phyloP scores from a whole-genome alignment of 2,113 vertebrate genomes.

The Todiramphus saurophagus region DNA sequence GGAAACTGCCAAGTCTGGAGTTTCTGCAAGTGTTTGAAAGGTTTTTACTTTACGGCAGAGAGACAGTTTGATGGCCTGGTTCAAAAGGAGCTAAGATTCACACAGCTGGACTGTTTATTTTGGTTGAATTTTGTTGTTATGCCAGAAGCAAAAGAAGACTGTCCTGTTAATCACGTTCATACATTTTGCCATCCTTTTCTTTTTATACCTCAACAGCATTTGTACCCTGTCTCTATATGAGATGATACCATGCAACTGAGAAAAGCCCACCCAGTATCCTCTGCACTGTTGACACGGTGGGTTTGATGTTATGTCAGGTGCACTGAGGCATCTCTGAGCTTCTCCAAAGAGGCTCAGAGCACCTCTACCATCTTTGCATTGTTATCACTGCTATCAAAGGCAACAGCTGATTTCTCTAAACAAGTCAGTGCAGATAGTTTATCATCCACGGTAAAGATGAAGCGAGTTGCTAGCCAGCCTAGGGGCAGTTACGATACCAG shows the following conservation, averaged over 20 bases:
- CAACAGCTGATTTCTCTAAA: not conserved
- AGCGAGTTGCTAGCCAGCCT: not conserved
- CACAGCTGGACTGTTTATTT: conserved; percentile 66
- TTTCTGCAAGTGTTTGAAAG: conserved; percentile 53
- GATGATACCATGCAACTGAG: not conserved
- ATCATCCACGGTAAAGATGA: not conserved
- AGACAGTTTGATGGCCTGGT: conserved; percentile 62
- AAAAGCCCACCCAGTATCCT: not conserved
- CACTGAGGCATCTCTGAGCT: not conserved
- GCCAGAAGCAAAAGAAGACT: conserved; percentile 14
- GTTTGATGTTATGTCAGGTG: accelerated
- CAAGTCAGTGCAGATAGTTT: not conserved
- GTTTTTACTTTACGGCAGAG: conserved; percentile 44
- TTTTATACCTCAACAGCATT: not conserved
- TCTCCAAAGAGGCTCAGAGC: not conserved
- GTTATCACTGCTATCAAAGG: not conserved
- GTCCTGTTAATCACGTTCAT: not conserved
- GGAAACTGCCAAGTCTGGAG: conserved; percentile 60
- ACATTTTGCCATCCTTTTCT: not conserved
- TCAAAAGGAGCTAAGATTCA: conserved; percentile 65
- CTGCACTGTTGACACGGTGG: accelerated
- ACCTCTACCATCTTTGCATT: not conserved
- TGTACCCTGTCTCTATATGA: not conserved
- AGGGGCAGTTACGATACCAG: not conserved
- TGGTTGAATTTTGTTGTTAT: conserved; percentile 47